These are phyloP conservation scores for Petaurus breviceps DNA, from an alignment of 2,113 vertebrate genomes.

Conservation along the genomic window DNA sequence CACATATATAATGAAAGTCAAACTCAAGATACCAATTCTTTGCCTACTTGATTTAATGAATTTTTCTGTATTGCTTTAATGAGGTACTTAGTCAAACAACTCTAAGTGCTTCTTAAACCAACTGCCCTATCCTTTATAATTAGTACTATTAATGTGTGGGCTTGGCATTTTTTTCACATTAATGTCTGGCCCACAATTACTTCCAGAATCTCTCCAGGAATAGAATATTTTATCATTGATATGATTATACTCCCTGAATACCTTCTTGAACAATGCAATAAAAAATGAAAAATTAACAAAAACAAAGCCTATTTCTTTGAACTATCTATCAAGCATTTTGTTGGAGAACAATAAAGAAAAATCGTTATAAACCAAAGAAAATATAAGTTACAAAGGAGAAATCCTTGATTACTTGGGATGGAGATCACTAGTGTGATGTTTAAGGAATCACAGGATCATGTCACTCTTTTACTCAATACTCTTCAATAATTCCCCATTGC, in stretches of 20 bases:
- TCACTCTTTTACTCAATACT: not conserved
- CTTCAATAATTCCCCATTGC: not conserved
- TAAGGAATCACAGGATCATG: not conserved
- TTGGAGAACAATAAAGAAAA: not conserved
- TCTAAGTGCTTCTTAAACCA: not conserved
- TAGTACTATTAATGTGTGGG: not conserved
- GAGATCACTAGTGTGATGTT: fast-evolving
- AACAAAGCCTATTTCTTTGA: not conserved
- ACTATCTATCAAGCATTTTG: not conserved
- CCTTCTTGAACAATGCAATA: not conserved
- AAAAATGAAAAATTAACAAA: not conserved
- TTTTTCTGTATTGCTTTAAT: slow-evolving; percentile 36
- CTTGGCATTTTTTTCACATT: not conserved
- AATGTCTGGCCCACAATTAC: not conserved
- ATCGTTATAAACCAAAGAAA: not conserved
- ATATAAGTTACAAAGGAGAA: not conserved
- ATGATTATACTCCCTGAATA: not conserved
- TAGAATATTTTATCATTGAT: not conserved
- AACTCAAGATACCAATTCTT: not conserved
- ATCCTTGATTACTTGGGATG: not conserved
- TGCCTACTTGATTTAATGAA: slow-evolving; percentile 20
- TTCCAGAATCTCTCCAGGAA: not conserved
- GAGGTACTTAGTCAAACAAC: not conserved
- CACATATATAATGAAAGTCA: not conserved
- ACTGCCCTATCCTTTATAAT: slow-evolving; percentile 6